Conservation (phyloP, 2,113 vertebrate species). For the Todiramphus chloris region DNA sequence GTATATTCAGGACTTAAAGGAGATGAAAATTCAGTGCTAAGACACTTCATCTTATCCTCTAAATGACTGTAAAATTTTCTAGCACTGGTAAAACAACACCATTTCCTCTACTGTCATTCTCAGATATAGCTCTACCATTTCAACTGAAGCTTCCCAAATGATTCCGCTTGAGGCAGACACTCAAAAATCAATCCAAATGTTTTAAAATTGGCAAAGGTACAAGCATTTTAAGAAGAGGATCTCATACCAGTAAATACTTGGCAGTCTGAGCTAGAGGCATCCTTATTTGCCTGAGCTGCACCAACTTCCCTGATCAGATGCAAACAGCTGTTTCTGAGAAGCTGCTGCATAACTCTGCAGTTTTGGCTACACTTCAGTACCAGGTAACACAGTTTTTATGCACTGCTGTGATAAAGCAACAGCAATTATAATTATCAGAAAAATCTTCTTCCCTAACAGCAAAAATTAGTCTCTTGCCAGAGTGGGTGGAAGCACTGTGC, state of each 20-base stretch:
- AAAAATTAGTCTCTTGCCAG: neutral
- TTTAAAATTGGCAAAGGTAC: conserved; percentile 13
- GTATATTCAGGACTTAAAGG: neutral
- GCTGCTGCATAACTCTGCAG: neutral
- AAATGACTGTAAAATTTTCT: neutral
- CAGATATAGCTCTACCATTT: neutral
- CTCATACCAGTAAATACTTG: neutral
- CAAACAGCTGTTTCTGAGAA: neutral
- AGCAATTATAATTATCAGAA: neutral
- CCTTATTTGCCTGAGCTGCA: neutral
- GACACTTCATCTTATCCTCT: neutral
- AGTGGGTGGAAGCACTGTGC: neutral
- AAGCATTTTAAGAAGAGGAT: neutral
- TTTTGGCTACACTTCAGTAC: neutral
- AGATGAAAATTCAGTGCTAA: neutral
- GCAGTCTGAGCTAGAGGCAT: neutral
- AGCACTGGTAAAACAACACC: neutral
- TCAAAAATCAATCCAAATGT: neutral
- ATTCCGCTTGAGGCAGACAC: neutral
- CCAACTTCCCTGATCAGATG: neutral
- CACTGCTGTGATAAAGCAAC: neutral
- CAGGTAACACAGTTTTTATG: neutral
- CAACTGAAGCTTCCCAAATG: neutral
- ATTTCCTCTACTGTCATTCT: neutral
- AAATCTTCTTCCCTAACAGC: neutral